Conservation (phyloP, 2,888 invertebrate genomes). For the Seira ritae region DNA sequence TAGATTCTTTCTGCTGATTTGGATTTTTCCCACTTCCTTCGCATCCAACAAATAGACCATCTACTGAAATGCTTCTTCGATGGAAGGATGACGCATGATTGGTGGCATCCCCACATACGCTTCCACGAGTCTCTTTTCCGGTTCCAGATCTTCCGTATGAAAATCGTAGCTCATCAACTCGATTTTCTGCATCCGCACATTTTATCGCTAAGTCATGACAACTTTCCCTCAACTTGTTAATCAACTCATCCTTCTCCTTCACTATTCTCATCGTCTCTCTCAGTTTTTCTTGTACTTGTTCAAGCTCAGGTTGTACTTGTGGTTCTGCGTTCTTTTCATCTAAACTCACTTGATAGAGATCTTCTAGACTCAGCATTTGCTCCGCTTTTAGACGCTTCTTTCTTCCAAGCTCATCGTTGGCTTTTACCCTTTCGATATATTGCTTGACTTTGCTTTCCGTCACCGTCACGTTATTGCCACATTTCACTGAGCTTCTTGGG, state of each 20-base stretch:
- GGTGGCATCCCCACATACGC: slow-evolving; percentile 16
- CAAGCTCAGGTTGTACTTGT: neutral
- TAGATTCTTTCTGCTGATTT: neutral
- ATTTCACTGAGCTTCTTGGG: neutral
- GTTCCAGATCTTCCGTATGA: slow-evolving; percentile 50
- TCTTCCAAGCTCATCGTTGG: slow-evolving; percentile 59
- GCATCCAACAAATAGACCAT: neutral
- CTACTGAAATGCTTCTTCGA: slow-evolving; percentile 38
- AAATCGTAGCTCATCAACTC: slow-evolving; percentile 70
- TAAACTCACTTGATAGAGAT: slow-evolving; percentile 64
- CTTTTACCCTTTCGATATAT: slow-evolving; percentile 67
- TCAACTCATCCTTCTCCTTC: slow-evolving; percentile 70
- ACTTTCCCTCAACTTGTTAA: slow-evolving; percentile 66
- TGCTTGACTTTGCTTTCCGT: slow-evolving; percentile 69
- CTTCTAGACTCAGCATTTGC: slow-evolving; percentile 64
- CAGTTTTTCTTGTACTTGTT: slow-evolving; percentile 52
- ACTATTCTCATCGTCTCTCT: slow-evolving; percentile 64
- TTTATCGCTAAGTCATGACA: slow-evolving; percentile 69
- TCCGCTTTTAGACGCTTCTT: slow-evolving; percentile 56
- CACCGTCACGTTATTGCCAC: neutral
- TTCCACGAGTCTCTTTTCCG: neutral
- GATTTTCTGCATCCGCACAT: slow-evolving; percentile 70
- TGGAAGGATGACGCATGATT: neutral
- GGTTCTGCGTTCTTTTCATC: no score
- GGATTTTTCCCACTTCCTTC: neutral